A percentile compares a stretch with the other conserved stretches of the same genome.
These are phyloP conservation scores for Mastomys natalensis DNA, from an alignment of 2,113 vertebrate genomes.

Conservation along the genomic window DNA sequence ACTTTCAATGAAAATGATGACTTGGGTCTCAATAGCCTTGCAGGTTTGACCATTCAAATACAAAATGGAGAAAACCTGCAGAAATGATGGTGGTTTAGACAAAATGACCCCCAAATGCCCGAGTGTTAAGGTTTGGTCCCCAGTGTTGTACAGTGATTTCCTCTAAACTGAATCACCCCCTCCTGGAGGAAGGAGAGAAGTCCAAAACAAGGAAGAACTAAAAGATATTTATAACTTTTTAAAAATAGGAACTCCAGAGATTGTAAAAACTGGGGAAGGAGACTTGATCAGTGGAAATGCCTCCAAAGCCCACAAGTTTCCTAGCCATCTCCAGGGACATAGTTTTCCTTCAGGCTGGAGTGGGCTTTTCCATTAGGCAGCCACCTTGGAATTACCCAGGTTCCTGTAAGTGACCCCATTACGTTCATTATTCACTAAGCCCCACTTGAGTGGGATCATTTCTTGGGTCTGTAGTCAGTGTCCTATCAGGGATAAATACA, in stretches of 20 bases:
- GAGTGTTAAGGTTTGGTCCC: background rate
- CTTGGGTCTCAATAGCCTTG: background rate
- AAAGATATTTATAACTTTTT: background rate
- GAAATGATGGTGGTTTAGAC: background rate
- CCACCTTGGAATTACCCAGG: background rate
- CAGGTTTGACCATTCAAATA: slow-evolving; percentile 2
- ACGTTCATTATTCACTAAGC: background rate
- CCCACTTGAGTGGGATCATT: background rate
- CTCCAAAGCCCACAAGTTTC: background rate
- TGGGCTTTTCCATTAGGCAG: background rate
- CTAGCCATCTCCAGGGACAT: background rate
- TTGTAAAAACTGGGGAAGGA: background rate
- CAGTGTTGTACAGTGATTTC: background rate
- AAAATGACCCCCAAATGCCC: background rate
- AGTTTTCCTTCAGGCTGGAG: background rate
- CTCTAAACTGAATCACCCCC: background rate
- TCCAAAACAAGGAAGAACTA: background rate
- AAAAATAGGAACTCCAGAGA: background rate
- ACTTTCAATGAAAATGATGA: background rate
- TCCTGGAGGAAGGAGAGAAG: background rate
- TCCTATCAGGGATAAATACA: too few relatives aligned
- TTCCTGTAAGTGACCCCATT: background rate
- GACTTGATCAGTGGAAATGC: background rate
- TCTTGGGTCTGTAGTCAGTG: background rate
- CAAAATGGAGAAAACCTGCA: background rate